These are phyloP conservation scores for Halyomorpha halys DNA, from an alignment of 1,140 invertebrate species.

Conservation along the genomic window DNA sequence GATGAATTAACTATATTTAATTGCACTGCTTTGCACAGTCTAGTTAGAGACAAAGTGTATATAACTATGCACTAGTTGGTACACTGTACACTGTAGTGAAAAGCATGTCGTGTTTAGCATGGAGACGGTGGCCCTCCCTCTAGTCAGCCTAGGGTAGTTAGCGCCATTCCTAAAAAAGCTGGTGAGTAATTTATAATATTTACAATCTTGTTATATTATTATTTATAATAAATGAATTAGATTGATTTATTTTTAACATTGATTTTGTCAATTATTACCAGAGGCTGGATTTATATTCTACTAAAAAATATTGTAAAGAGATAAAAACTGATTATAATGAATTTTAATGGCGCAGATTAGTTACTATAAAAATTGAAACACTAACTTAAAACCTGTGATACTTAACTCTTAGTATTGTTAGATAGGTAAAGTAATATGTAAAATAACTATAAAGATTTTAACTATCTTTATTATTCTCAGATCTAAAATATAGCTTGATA, in stretches of 20 bases:
- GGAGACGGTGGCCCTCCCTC: slow-evolving; percentile 19
- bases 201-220: not conserved
- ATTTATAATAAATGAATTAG: not conserved
- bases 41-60: slow-evolving; percentile 5
- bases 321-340: too few species aligned
- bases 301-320: too few species aligned
- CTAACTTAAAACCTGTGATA: too few species aligned
- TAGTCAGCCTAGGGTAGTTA: slow-evolving; percentile 25
- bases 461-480: too few species aligned
- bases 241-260: not conserved
- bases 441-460: too few species aligned
- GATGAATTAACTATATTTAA: not conserved
- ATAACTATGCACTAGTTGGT: slow-evolving; percentile 20
- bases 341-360: too few species aligned
- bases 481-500: too few species aligned
- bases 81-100: slow-evolving; percentile 23
- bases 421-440: too few species aligned
- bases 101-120: slow-evolving; percentile 26
- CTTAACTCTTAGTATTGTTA: too few species aligned
- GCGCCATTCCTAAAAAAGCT: slow-evolving; percentile 24
- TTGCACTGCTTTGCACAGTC: slow-evolving; percentile 14
- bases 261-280: too few species aligned
- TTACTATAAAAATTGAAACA: too few species aligned
- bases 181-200: slow-evolving; percentile 4
- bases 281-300: too few species aligned